Evolutionary conservation across 2,888 invertebrate genomes (phyloP), one percentile per base, ranked within the genome.

Genomic region (Oligia fasciuncula): DNA sequence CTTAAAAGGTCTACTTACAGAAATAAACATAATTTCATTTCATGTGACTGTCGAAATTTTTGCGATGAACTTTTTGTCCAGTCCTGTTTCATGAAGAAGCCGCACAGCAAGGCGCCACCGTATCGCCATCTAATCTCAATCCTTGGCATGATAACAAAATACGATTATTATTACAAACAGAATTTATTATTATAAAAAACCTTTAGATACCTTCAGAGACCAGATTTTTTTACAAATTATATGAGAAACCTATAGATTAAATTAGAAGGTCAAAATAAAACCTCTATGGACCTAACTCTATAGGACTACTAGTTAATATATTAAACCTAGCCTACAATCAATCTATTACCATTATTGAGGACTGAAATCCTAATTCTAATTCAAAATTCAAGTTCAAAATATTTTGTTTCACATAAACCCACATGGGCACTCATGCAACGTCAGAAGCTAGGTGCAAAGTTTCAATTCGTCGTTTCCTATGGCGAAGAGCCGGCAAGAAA

Each of bases 51-150:
- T 29, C 29, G 29, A 29, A 35, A 35, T 35, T 35, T 35, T 35
- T 19, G 40, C 9, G 5, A 40, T 40, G 40, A 40, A 40, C 5
- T 40, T 40, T 40, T 40, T 40, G 40, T 8, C 8, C 66, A 57
- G 13, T 8, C 11, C n/a, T 13, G 23, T 17, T 2, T n/a, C 2
- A 19, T 35, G 6, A 54, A 23, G 29, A 43, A 23, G 29, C 29
- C 43, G 29, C 23, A 62, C 17, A 14, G 51, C 14, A n/a, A 23
- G 62, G 78, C 68, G 78, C 78, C 69, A 9, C 40, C 13, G 5
- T 6, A 19, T 19, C 2, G n/a, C 29, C 29, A 78, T 63, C 78
- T 78, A 11, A 78, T 78, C 78, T 23, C 4, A 49, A 57, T 66
- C 35, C 57, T 54, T 77, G 35, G 23, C 13, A n/a, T n/a, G 4